Conservation (phyloP, 2,888 invertebrate species). For the Ptilodon capucinus region DNA sequence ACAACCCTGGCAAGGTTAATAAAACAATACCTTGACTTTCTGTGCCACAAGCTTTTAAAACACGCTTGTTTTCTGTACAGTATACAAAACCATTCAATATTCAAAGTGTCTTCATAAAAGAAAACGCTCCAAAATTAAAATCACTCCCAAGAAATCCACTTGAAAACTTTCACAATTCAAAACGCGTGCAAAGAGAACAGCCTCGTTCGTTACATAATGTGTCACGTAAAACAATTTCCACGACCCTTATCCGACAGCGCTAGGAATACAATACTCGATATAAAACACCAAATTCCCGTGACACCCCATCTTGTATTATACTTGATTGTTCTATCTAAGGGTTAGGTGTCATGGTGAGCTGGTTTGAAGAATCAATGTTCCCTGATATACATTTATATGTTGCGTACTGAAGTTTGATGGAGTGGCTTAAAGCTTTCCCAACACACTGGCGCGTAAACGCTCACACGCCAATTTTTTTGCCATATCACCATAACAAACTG, state of each 20-base stretch:
- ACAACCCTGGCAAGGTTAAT: no score
- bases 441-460: no score
- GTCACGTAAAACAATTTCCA: conserved; percentile 72
- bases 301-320: conserved; percentile 2
- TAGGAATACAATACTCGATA: conserved; percentile 51
- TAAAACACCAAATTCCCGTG: conserved; percentile 4
- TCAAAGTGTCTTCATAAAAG: not conserved
- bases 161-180: conserved; percentile 11
- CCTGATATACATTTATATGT: not conserved
- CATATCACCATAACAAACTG: no score
- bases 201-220: conserved; percentile 58
- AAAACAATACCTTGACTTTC: no score
- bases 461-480: no score
- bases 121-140: not conserved
- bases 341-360: not conserved
- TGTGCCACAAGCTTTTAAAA: no score
- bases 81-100: not conserved
- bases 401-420: not conserved
- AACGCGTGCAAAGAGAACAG: conserved; percentile 36
- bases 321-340: not conserved
- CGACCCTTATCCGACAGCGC: conserved; percentile 56
- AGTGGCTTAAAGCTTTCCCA: no score
- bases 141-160: not conserved
- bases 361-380: not conserved
- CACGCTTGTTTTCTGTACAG: no score